Evolutionary conservation across 2,888 invertebrate species (phyloP), one percentile per base, ranked within the genome.

Genomic region (Lasioglossum oenotherae): DNA sequence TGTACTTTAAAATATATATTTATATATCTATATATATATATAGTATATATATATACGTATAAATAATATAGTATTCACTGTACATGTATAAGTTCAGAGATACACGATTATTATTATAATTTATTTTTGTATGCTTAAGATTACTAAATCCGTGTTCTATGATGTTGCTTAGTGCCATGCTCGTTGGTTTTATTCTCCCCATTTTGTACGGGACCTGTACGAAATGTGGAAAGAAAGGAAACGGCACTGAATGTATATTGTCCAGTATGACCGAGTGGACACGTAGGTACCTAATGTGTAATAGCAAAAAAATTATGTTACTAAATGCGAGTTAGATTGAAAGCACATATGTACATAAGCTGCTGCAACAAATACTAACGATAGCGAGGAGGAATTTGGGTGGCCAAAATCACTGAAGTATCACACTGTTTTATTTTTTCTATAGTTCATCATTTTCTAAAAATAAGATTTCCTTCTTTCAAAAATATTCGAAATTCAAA

Each of bases 51-150:
- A 80, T 75, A 88, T 78, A 87, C 84, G 80, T 86, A 89, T 87
- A 92, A 87, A 87, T 92, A 88, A 92, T 91, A 93, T 94, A 93
- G 93, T 94, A 93, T 94, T 94, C 94, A 93, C 89, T 93, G 93
- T 94, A 94, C 89, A 93, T 93, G 93, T 92, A 90, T 93, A 93
- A 93, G 93, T 90, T 91, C 91, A 92, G 91, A 93, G 92, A 93
- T 93, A 93, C 92, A 93, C 92, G 92, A 93, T 93, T 92, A 91
- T 94, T 94, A 94, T 94, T 94, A 93, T 94, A 94, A 94, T 94
- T 94, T 94, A 94, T 94, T 94, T 94, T 94, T 94, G 91, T 94
- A 94, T 94, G 93, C 92, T 94, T 94, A 93, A 92, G 94, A 91
- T 90, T 86, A 91, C 83, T 89, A 89, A 86, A 89, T 80, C 83